Conservation (phyloP, 2,888 invertebrate species). For the Anagyrus pseudococci region DNA sequence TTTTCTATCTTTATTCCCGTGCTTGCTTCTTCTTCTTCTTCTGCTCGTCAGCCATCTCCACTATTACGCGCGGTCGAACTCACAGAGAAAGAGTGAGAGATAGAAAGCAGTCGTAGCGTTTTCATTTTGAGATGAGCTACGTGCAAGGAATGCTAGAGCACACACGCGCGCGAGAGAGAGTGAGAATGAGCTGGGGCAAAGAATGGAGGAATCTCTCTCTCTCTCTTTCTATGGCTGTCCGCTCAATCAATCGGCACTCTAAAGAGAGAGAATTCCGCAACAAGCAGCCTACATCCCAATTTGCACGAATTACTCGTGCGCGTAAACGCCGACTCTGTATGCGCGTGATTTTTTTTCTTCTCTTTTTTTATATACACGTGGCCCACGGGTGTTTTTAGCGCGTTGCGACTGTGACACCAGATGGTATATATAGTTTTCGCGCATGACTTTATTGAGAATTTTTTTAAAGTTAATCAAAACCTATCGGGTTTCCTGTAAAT, state of each 20-base stretch:
- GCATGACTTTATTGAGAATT: not conserved
- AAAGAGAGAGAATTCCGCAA: not conserved
- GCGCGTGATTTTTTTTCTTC: not conserved
- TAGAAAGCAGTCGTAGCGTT: slow-evolving; percentile 25
- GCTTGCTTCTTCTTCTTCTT: not conserved
- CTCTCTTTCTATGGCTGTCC: slow-evolving; percentile 3
- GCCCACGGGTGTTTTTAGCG: not conserved
- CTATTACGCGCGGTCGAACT: not conserved
- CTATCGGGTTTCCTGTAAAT: not conserved
- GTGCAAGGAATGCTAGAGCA: slow-evolving; percentile 18
- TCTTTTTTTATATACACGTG: not conserved
- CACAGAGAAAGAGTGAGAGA: not conserved
- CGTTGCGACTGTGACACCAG: not conserved
- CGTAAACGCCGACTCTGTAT: not conserved
- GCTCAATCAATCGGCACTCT: slow-evolving; percentile 30
- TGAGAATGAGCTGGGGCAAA: not conserved
- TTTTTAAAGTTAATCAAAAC: not conserved
- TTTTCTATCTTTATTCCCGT: too few relatives aligned
- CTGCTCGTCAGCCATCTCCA: not conserved
- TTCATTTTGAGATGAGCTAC: slow-evolving; percentile 40
- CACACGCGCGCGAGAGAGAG: too few relatives aligned
- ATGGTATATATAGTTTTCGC: not conserved
- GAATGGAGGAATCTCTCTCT: too few relatives aligned
- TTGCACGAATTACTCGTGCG: slow-evolving; percentile 25
- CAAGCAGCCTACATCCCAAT: slow-evolving; percentile 19